Percentiles rank a stretch among this genome's conserved stretches.
Conservation (phyloP, 2,797 vertebrate species). For the Notoglanidium macrostoma region DNA sequence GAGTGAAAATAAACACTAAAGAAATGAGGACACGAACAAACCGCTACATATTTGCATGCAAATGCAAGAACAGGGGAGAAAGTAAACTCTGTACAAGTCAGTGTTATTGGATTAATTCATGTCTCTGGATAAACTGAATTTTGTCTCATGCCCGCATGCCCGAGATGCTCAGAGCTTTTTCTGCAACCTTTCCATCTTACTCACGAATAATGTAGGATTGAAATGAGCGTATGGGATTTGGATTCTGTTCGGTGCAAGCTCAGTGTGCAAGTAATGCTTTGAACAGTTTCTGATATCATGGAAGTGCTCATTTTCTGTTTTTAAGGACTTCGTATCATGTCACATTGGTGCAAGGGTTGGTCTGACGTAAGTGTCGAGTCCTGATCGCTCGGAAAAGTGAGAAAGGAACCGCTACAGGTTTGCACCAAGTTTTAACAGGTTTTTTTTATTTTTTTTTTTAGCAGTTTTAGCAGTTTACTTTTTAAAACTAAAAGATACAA, state of each 20-base stretch:
- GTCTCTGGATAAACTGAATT: slow-evolving; percentile 41
- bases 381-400: neutral
- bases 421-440: neutral
- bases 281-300: neutral
- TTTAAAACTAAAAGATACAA: neutral
- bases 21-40: neutral
- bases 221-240: neutral
- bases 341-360: neutral
- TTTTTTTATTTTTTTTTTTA: no score
- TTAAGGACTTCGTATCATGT: neutral
- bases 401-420: neutral
- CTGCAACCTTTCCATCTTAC: neutral
- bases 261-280: no score
- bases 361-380: neutral
- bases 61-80: neutral
- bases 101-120: slow-evolving; percentile 41
- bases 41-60: neutral
- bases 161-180: neutral
- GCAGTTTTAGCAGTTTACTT: neutral
- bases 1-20: neutral
- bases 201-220: neutral
- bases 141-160: no score
- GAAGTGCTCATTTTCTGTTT: neutral
- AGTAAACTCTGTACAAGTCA: slow-evolving; percentile 3
- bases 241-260: neutral